A percentile compares a stretch with the other conserved stretches of the same genome.
phyloP scores from a whole-genome alignment of 2,888 invertebrate species.

The Ashinkailepas kermadecensis region DNA sequence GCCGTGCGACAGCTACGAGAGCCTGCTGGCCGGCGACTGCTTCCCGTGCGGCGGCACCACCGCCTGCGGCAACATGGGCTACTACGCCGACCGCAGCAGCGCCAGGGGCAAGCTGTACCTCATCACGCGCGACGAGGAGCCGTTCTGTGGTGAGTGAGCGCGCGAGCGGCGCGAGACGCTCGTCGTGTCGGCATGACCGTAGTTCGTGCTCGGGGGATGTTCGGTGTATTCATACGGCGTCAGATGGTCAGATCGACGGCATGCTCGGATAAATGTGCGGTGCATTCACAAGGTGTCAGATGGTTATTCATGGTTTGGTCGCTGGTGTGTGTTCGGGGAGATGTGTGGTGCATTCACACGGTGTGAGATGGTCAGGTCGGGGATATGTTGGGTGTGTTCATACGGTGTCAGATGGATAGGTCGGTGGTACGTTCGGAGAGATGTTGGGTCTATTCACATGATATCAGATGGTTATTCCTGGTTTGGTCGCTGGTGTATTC shows the following conservation, averaged over 20 bases:
- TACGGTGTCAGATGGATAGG: too few species aligned
- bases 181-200: conserved; percentile 51
- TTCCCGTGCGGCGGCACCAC: conserved; percentile 56
- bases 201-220: conserved; percentile 84
- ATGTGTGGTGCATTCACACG: too few species aligned
- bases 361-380: too few species aligned
- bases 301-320: too few species aligned
- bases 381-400: too few species aligned
- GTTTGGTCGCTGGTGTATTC: too few species aligned
- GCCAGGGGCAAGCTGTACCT: conserved; percentile 75
- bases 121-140: conserved; percentile 80
- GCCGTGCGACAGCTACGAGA: conserved; percentile 74
- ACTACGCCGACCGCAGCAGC: conserved; percentile 74
- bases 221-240: conserved; percentile 77
- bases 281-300: conserved; percentile 62
- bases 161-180: too few species aligned
- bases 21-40: conserved; percentile 68
- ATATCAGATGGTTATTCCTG: too few species aligned
- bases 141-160: conserved; percentile 66
- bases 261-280: conserved; percentile 83
- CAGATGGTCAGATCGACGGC: conserved; percentile 69
- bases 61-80: conserved; percentile 84
- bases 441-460: too few species aligned
- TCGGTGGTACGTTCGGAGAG: too few species aligned
- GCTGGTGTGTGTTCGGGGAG: too few species aligned